Conservation (phyloP, 92 coral and sea anemone species). For the Bergia puertoricense region DNA sequence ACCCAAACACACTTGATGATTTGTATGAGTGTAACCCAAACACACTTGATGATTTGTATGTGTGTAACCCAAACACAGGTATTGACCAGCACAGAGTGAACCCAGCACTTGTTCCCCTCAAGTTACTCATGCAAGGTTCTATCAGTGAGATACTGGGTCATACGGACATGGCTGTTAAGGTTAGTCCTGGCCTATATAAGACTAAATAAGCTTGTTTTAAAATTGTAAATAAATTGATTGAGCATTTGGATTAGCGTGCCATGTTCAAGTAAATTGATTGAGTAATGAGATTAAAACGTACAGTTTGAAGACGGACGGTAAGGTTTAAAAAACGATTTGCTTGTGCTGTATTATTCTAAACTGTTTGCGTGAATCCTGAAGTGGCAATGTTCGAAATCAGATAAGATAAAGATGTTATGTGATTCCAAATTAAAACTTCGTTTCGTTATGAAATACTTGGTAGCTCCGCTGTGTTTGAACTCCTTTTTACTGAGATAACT, state of each 20-base stretch:
- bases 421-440: neutral
- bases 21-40: too few relatives aligned
- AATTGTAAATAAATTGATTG: neutral
- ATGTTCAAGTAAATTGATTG: neutral
- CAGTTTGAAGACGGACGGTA: neutral
- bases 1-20: too few relatives aligned
- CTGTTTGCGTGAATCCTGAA: neutral
- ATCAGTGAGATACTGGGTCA: conserved; percentile 74
- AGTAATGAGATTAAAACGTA: too few relatives aligned
- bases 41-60: neutral
- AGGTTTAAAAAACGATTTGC: neutral
- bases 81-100: conserved; percentile 58
- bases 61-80: conserved; percentile 11
- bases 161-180: conserved; percentile 75
- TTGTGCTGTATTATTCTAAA: too few relatives aligned
- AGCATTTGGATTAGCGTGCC: neutral
- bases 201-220: too few relatives aligned
- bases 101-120: conserved; percentile 67
- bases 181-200: conserved; percentile 7
- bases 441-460: neutral
- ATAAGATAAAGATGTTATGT: neutral
- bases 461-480: neutral
- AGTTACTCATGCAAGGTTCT: conserved; percentile 77
- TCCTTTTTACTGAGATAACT: neutral
- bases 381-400: too few relatives aligned